Percentiles rank a stretch among this genome's conserved stretches.
phyloP scores from a whole-genome alignment of 2,888 invertebrate species.

The Octonoba sinensis region DNA sequence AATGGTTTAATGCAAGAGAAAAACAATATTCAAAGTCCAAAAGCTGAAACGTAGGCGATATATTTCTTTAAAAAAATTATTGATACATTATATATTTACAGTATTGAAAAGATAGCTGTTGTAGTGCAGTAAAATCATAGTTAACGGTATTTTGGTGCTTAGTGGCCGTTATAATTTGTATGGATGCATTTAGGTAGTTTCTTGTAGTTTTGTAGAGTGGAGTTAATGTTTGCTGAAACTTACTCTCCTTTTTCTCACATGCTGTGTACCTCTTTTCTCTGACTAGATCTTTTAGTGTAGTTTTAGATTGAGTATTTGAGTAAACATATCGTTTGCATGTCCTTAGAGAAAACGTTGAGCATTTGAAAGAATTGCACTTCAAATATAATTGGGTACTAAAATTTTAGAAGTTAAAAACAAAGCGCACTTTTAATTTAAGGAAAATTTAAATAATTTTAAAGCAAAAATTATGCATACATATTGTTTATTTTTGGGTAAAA shows the following conservation, averaged over 20 bases:
- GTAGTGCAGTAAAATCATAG: slow-evolving; percentile 42
- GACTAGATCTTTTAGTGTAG: slow-evolving; percentile 13
- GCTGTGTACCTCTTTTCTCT: slow-evolving; percentile 11
- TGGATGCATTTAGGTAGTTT: slow-evolving; percentile 10
- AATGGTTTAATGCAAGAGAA: too few relatives aligned
- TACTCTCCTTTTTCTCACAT: too few relatives aligned
- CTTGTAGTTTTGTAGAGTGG: not conserved
- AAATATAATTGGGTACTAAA: too few relatives aligned
- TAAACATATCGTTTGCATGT: slow-evolving; percentile 38
- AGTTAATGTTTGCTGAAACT: too few relatives aligned
- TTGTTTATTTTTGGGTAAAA: too few relatives aligned
- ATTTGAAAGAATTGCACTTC: slow-evolving; percentile 45
- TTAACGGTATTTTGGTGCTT: slow-evolving; percentile 34
- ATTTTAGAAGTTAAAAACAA: too few relatives aligned
- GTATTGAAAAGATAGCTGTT: slow-evolving; percentile 60
- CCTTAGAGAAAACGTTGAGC: slow-evolving; percentile 46
- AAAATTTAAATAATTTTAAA: too few relatives aligned
- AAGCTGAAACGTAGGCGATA: too few relatives aligned
- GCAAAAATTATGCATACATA: too few relatives aligned
- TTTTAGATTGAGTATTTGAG: slow-evolving; percentile 8
- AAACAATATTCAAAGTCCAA: too few relatives aligned
- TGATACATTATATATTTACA: slow-evolving; percentile 48
- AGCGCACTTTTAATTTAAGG: too few relatives aligned
- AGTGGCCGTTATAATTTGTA: slow-evolving; percentile 31
- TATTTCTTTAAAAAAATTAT: too few relatives aligned